Evolutionary conservation across 1,140 invertebrate genomes (phyloP).

Genomic region (Drosophila teissieri): DNA sequence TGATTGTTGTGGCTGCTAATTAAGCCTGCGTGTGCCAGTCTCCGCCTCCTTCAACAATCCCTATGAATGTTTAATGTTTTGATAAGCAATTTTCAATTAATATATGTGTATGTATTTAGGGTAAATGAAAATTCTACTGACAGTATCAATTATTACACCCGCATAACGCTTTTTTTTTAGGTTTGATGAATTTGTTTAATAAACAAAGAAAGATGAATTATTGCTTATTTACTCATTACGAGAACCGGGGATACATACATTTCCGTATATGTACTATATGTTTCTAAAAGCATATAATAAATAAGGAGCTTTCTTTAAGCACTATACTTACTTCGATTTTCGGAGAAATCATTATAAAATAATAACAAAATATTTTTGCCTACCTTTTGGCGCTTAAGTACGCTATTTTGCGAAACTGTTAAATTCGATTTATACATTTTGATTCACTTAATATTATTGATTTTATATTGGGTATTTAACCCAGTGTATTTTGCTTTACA

Average conservation of each 20-base stretch:
- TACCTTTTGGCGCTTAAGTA: too few relatives aligned
- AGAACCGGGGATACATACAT: background rate
- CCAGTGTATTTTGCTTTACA: slow-evolving; percentile 6
- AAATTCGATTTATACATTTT: background rate
- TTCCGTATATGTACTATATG: background rate
- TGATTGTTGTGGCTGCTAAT: slow-evolving; percentile 42
- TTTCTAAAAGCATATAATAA: too few relatives aligned
- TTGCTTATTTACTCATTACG: background rate
- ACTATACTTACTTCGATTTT: background rate
- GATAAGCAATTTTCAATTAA: slow-evolving; percentile 27
- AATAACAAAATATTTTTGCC: background rate
- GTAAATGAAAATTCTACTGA: background rate
- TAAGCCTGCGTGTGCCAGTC: slow-evolving; percentile 29
- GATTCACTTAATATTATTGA: background rate
- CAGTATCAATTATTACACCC: slow-evolving; percentile 3
- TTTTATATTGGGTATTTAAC: background rate
- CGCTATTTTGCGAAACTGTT: background rate
- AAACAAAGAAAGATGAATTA: background rate
- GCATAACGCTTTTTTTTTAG: slow-evolving; percentile 20
- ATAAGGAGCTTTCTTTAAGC: background rate
- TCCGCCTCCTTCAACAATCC: slow-evolving; percentile 1
- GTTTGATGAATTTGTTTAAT: background rate
- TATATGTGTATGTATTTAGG: background rate
- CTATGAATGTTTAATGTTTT: slow-evolving; percentile 14
- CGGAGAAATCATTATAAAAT: background rate